A percentile compares a stretch with the other conserved stretches of the same genome.
phyloP scores from a whole-genome alignment of 2,113 vertebrate genomes.

The Microtus oregoni region DNA sequence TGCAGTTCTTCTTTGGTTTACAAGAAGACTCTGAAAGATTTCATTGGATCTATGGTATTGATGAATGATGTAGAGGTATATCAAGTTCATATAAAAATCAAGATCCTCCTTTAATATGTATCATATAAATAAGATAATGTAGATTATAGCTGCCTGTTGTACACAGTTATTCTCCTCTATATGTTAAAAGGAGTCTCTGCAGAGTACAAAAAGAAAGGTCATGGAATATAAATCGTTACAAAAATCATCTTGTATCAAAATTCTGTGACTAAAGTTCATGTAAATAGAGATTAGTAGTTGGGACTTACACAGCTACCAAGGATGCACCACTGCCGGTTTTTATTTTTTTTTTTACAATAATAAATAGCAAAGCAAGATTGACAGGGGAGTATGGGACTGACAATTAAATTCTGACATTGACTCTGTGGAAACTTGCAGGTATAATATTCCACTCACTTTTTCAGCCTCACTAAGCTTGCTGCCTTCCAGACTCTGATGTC shows the following conservation, averaged over 20 bases:
- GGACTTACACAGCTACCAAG: not conserved
- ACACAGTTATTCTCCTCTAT: not conserved
- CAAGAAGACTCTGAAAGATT: constrained; percentile 74
- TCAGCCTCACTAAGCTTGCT: not conserved
- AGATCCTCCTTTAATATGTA: constrained; percentile 30
- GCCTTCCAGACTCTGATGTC: not conserved
- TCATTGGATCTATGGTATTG: constrained; percentile 67
- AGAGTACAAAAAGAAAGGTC: constrained; percentile 8
- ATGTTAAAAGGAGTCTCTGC: not conserved
- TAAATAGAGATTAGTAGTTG: not conserved
- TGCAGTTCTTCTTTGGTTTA: constrained; percentile 70
- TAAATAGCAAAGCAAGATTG: not conserved
- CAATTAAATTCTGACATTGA: not conserved
- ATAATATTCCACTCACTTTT: not conserved
- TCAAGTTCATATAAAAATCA: constrained; percentile 52
- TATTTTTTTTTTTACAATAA: not conserved
- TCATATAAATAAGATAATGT: constrained; percentile 42
- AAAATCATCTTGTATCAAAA: not conserved
- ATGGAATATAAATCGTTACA: not conserved
- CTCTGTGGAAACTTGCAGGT: not conserved
- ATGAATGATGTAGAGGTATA: constrained; percentile 56
- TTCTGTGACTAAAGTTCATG: not conserved
- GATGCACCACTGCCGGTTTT: not conserved
- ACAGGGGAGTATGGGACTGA: not conserved
- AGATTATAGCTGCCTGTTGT: constrained; percentile 2